These are phyloP conservation scores for Stylophora pistillata DNA, from an alignment of 64 coral and sea anemone species.

Conservation along the genomic window DNA sequence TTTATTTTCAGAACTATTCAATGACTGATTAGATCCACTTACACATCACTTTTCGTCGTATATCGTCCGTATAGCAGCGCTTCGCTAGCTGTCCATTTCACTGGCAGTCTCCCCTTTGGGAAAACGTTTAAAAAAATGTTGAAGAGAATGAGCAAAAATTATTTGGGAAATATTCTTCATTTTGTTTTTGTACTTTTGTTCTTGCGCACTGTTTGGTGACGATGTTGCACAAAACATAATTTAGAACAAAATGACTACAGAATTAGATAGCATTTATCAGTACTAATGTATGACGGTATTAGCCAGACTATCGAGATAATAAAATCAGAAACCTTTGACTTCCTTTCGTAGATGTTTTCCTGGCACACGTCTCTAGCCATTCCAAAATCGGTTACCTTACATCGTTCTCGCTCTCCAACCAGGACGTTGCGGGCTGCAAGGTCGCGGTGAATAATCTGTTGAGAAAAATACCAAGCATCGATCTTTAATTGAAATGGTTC, in stretches of 20 bases:
- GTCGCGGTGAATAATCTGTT: conserved; percentile 46
- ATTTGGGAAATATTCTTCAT: neutral
- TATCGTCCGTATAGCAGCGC: conserved; percentile 7
- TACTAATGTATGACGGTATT: neutral
- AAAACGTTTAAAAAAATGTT: neutral
- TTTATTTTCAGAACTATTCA: neutral
- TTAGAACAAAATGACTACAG: neutral
- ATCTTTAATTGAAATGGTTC: neutral
- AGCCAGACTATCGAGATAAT: neutral
- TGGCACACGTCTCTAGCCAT: too few species aligned
- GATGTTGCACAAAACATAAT: too few species aligned
- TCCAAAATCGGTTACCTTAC: conserved; percentile 68
- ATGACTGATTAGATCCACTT: neutral
- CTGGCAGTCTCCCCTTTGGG: conserved; percentile 25
- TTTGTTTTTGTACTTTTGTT: too few species aligned
- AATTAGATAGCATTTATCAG: neutral
- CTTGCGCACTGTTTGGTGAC: too few species aligned
- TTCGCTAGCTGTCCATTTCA: conserved; percentile 45
- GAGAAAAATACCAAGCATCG: neutral
- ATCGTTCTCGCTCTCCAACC: conserved; percentile 46
- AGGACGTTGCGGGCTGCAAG: conserved; percentile 36
- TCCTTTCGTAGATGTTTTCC: too few species aligned
- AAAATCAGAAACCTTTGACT: too few species aligned
- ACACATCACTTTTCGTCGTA: conserved; percentile 42
- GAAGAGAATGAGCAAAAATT: neutral